Percentiles rank a stretch among this genome's conserved stretches.
Conservation (phyloP, 2,113 vertebrate genomes). For the Nicator chloris region DNA sequence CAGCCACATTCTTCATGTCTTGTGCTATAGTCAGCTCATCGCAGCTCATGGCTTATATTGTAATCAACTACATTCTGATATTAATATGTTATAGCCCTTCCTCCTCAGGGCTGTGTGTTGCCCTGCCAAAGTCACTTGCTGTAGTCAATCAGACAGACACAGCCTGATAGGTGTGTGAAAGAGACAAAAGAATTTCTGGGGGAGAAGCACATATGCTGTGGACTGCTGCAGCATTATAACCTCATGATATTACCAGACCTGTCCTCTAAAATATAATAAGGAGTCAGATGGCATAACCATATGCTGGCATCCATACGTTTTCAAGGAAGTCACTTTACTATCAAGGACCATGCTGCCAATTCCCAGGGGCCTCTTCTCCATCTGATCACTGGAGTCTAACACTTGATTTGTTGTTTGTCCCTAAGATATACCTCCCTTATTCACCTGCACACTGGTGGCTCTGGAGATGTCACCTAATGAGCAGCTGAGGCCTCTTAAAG, state of each 20-base stretch:
- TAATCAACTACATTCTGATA: constrained; percentile 49
- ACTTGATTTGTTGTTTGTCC: background rate
- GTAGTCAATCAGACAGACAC: constrained; percentile 34
- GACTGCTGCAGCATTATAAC: background rate
- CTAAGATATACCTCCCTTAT: background rate
- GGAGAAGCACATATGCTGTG: background rate
- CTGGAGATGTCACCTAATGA: background rate
- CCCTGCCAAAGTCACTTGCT: constrained; percentile 40
- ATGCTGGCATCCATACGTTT: background rate
- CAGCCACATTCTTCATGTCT: constrained; percentile 42
- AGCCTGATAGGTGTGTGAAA: background rate
- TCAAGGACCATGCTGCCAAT: background rate
- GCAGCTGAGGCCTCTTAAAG: background rate
- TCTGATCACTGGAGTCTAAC: background rate
- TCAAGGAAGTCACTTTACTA: background rate
- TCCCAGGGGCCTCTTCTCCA: background rate
- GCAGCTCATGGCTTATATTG: background rate
- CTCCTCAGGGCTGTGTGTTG: background rate
- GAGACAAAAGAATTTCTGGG: background rate
- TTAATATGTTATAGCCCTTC: constrained; percentile 17
- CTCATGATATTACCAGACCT: background rate
- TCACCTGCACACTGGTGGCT: background rate
- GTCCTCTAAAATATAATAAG: constrained; percentile 12
- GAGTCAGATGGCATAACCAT: background rate
- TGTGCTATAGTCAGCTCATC: constrained; percentile 40